Percentiles rank a stretch among this genome's conserved stretches.
Evolutionary conservation across 37 sponge, comb jelly and placozoan genomes (phyloP).

Genomic region (Lycopodina hypogea): DNA sequence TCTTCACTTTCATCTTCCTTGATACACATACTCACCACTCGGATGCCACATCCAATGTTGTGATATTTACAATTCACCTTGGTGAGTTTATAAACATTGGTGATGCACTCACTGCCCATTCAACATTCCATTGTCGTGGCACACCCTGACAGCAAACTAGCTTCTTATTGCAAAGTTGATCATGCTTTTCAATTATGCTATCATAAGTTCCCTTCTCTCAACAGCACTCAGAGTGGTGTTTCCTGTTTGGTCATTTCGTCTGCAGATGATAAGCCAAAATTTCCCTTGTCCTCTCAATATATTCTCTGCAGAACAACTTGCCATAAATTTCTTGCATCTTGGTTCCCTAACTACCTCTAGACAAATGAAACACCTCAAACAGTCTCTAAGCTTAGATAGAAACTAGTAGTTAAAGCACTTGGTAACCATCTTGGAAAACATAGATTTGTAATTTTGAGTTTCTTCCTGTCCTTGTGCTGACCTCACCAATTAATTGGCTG

Average conservation of each 20-base stretch:
- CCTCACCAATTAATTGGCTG: too few relatives aligned
- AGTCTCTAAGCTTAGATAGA: neutral
- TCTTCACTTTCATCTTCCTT: constrained; percentile 16
- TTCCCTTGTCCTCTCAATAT: neutral
- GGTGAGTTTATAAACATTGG: neutral
- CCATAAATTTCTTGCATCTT: neutral
- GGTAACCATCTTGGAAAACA: too few relatives aligned
- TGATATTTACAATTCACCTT: constrained; percentile 21
- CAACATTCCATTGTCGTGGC: neutral
- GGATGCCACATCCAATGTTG: constrained; percentile 16
- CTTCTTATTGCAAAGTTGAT: constrained; percentile 6
- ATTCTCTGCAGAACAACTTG: neutral
- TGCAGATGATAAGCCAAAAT: neutral
- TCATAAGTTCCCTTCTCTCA: constrained; percentile 8
- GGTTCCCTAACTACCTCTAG: neutral
- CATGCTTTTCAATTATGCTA: constrained; percentile 23
- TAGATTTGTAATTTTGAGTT: too few relatives aligned
- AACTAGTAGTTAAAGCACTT: too few relatives aligned
- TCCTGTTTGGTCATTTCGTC: constrained; percentile 9
- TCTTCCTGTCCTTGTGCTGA: too few relatives aligned
- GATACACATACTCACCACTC: neutral
- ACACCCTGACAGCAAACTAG: constrained; percentile 8
- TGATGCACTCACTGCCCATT: neutral
- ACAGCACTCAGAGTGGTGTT: constrained; percentile 24
- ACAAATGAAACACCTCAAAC: constrained; percentile 1